phyloP scores from a whole-genome alignment of 2,797 vertebrate genomes.

The Odontamblyopus lacepedii region DNA sequence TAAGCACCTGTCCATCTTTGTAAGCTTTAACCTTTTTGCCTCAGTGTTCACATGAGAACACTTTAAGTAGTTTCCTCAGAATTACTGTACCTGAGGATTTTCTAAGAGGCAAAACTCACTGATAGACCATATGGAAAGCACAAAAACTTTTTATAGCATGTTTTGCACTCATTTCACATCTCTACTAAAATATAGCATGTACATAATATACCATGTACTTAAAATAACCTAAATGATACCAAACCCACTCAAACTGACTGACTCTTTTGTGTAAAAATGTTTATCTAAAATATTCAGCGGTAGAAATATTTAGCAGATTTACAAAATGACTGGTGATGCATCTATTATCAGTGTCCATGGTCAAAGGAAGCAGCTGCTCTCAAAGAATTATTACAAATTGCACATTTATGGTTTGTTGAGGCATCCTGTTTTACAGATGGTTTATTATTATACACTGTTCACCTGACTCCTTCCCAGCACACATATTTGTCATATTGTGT shows the following conservation, averaged over 20 bases:
- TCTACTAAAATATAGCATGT: background rate
- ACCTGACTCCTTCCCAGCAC: background rate
- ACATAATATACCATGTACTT: background rate
- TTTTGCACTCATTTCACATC: background rate
- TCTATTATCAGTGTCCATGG: background rate
- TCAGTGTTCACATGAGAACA: slow-evolving; percentile 21
- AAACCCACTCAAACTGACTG: background rate
- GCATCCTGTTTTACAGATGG: background rate
- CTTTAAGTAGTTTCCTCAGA: slow-evolving; percentile 20
- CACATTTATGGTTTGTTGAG: slow-evolving; percentile 4
- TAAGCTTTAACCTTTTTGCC: slow-evolving; percentile 14
- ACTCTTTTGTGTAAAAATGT: background rate
- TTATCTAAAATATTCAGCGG: background rate
- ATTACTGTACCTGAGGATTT: background rate
- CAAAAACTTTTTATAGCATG: background rate
- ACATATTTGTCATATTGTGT: background rate
- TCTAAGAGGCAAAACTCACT: background rate
- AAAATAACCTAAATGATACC: background rate
- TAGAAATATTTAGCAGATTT: background rate
- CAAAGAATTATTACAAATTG: background rate
- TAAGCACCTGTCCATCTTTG: background rate
- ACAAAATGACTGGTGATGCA: background rate
- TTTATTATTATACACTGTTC: background rate
- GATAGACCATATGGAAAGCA: background rate
- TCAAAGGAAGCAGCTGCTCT: background rate